Conservation (phyloP, 53 echinoderm and acorn worm species). For the Patiria pectinifera region DNA sequence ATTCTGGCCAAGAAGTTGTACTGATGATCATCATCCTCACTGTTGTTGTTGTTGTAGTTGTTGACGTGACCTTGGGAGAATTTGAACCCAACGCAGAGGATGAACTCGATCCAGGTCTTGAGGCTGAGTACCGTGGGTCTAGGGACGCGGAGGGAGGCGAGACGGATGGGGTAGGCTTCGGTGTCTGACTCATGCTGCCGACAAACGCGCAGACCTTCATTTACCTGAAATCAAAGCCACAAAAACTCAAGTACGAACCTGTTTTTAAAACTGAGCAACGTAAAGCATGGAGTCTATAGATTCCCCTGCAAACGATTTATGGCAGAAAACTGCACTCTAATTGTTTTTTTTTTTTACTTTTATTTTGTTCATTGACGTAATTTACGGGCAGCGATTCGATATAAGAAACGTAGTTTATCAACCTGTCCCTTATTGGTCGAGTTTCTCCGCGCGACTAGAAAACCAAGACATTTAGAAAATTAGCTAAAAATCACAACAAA, state of each 20-base stretch:
- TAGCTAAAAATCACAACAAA: too few relatives aligned
- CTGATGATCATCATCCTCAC: background rate
- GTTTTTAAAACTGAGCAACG: background rate
- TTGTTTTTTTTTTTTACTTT: too few relatives aligned
- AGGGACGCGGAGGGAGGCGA: constrained; percentile 33
- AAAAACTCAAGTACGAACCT: background rate
- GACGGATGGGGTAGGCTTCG: constrained; percentile 48
- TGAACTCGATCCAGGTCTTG: constrained; percentile 60
- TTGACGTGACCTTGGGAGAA: constrained; percentile 32
- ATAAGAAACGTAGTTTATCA: too few relatives aligned
- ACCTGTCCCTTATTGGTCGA: too few relatives aligned
- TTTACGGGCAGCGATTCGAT: too few relatives aligned
- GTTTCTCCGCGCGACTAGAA: too few relatives aligned
- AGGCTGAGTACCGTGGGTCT: constrained; percentile 54
- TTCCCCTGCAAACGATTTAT: too few relatives aligned
- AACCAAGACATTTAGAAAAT: too few relatives aligned
- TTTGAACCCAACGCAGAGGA: constrained; percentile 61
- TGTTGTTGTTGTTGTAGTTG: constrained; percentile 44
- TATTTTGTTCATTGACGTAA: too few relatives aligned
- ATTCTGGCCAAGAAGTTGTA: background rate
- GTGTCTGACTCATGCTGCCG: constrained; percentile 37
- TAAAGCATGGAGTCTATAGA: background rate
- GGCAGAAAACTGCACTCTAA: too few relatives aligned
- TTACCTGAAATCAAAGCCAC: constrained; percentile 30
- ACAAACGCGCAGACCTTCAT: constrained; percentile 41